Conservation (phyloP, 2,888 invertebrate genomes). For the Coenonympha glycerion region DNA sequence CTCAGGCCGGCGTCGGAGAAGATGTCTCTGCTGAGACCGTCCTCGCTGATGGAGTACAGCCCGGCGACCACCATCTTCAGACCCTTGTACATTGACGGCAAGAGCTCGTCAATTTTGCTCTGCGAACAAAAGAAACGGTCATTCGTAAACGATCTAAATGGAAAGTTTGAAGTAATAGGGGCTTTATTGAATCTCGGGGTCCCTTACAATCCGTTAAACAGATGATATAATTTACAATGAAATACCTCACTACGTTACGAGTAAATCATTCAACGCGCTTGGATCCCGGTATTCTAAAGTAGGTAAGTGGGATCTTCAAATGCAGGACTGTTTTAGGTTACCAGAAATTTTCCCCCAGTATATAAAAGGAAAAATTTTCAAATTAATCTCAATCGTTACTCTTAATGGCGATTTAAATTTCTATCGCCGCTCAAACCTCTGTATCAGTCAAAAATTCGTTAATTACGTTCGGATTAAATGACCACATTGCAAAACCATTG, state of each 20-base stretch:
- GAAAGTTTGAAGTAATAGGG: neutral
- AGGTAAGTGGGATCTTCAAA: no score
- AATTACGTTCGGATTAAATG: conserved; percentile 45
- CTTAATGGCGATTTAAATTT: neutral
- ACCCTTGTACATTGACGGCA: conserved; percentile 79
- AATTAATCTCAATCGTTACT: neutral
- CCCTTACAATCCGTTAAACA: neutral
- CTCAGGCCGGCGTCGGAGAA: conserved; percentile 43
- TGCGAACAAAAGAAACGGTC: conserved; percentile 40
- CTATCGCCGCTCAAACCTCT: conserved; percentile 18
- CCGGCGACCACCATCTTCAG: conserved; percentile 84
- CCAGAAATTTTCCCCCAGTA: neutral
- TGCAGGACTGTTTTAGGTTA: no score
- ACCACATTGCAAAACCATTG: conserved; percentile 63
- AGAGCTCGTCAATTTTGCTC: conserved; percentile 50
- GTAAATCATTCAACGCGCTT: no score
- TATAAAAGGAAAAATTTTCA: neutral
- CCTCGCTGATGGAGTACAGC: conserved; percentile 80
- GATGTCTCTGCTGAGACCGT: conserved; percentile 61
- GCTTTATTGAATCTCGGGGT: conserved; percentile 2
- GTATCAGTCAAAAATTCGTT: conserved; percentile 47
- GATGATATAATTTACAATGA: neutral
- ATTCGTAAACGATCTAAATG: neutral
- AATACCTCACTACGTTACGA: no score
- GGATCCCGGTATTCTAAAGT: no score